Conservation (phyloP, 2,113 vertebrate species). For the Taxidea taxus region DNA sequence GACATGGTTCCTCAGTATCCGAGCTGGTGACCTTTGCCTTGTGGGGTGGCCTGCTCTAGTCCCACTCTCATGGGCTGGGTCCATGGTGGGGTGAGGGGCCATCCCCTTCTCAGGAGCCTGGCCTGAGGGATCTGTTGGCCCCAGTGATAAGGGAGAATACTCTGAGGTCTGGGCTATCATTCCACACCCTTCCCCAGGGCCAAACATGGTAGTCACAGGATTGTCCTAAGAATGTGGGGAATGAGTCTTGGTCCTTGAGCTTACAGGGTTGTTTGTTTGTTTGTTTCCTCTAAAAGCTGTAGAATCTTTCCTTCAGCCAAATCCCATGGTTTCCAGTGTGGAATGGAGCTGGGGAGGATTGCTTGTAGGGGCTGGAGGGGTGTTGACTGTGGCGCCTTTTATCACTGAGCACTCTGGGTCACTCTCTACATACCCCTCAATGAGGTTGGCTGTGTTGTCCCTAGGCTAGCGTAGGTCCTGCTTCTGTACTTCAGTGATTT, state of each 20-base stretch:
- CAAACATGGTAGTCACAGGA: not conserved
- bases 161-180: not conserved
- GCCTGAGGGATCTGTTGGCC: not conserved
- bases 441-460: not conserved
- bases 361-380: not conserved
- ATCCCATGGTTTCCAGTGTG: not conserved
- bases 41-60: not conserved
- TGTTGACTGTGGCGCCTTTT: not conserved
- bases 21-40: not conserved
- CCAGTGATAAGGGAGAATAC: not conserved
- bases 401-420: not conserved
- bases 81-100: not conserved
- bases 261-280: not conserved
- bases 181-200: not conserved
- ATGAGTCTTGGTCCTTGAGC: not conserved
- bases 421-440: accelerated
- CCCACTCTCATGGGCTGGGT: not conserved
- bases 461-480: not conserved
- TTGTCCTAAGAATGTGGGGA: not conserved
- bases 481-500: too few relatives aligned
- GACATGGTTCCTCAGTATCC: not conserved
- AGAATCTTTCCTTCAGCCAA: not conserved
- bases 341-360: not conserved
- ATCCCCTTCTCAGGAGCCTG: not conserved
- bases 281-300: not conserved